Conservation (phyloP, 2,797 vertebrate species). For the Periparus ater region DNA sequence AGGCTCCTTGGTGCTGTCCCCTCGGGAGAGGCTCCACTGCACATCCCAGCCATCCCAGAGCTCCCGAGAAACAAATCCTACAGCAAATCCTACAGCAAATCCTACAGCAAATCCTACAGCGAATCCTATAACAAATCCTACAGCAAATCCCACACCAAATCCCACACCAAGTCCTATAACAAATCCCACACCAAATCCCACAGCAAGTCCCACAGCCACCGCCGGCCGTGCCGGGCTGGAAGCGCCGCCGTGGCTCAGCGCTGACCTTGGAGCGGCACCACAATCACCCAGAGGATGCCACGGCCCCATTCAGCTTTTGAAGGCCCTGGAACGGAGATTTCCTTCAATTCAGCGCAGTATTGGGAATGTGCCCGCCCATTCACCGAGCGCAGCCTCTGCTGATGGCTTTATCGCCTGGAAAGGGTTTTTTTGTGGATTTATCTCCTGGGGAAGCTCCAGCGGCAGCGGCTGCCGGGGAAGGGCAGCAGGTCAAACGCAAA, state of each 20-base stretch:
- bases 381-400: fast-evolving
- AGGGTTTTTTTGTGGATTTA: neutral
- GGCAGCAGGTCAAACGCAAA: fast-evolving
- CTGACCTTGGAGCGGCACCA: neutral
- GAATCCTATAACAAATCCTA: neutral
- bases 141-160: neutral
- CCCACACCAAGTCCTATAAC: too few relatives aligned
- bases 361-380: neutral
- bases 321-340: neutral
- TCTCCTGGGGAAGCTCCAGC: neutral
- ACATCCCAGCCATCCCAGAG: neutral
- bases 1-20: neutral
- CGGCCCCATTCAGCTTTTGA: neutral
- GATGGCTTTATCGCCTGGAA: neutral
- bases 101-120: too few relatives aligned
- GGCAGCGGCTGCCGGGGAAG: neutral
- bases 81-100: too few relatives aligned
- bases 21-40: too few relatives aligned
- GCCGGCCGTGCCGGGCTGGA: neutral
- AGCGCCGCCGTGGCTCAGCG: neutral
- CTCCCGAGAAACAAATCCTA: too few relatives aligned
- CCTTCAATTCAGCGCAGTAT: neutral
- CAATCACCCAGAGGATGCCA: neutral
- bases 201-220: too few relatives aligned
- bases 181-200: too few relatives aligned